A percentile compares a stretch with the other conserved stretches of the same genome.
These are phyloP conservation scores for Epizoanthus fatuus DNA, from an alignment of 92 coral and sea anemone species.

Conservation along the genomic window DNA sequence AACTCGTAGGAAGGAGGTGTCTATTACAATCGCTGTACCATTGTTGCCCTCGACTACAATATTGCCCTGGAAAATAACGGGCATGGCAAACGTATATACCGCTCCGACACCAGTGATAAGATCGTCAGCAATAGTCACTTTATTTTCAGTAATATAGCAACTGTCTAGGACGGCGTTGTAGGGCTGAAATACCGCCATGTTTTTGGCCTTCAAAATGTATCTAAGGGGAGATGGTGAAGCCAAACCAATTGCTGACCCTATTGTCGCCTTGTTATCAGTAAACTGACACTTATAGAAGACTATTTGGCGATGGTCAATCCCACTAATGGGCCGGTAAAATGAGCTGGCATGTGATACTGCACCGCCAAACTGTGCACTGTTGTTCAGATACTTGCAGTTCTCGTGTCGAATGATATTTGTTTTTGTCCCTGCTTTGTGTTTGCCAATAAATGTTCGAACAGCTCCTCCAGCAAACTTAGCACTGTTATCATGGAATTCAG, in stretches of 20 bases:
- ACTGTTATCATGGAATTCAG: conserved; percentile 55
- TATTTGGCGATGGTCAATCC: conserved; percentile 30
- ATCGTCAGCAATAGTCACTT: conserved; percentile 66
- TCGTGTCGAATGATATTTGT: conserved; percentile 54
- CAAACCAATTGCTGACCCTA: conserved; percentile 91
- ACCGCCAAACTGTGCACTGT: conserved; percentile 83
- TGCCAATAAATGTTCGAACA: conserved; percentile 65
- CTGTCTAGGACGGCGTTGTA: conserved; percentile 60
- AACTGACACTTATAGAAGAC: conserved; percentile 67
- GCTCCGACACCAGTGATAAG: conserved; percentile 89
- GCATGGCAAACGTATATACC: conserved; percentile 78
- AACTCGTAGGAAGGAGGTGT: conserved; percentile 68
- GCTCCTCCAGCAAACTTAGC: conserved; percentile 84
- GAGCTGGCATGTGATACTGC: conserved; percentile 81
- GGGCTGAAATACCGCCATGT: conserved; percentile 47
- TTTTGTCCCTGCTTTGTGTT: conserved; percentile 14
- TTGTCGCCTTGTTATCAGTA: conserved; percentile 76
- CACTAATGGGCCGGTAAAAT: conserved; percentile 42
- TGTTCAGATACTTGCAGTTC: conserved; percentile 57
- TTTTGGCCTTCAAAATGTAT: conserved; percentile 24
- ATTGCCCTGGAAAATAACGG: conserved; percentile 68
- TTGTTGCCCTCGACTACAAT: conserved; percentile 53
- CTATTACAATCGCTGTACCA: conserved; percentile 93
- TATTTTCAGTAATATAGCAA: conserved; percentile 76
- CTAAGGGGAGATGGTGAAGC: conserved; percentile 30